A percentile compares a stretch with the other conserved stretches of the same genome.
phyloP scores from a whole-genome alignment of 2,797 vertebrate species.

The Acanthopagrus latus region DNA sequence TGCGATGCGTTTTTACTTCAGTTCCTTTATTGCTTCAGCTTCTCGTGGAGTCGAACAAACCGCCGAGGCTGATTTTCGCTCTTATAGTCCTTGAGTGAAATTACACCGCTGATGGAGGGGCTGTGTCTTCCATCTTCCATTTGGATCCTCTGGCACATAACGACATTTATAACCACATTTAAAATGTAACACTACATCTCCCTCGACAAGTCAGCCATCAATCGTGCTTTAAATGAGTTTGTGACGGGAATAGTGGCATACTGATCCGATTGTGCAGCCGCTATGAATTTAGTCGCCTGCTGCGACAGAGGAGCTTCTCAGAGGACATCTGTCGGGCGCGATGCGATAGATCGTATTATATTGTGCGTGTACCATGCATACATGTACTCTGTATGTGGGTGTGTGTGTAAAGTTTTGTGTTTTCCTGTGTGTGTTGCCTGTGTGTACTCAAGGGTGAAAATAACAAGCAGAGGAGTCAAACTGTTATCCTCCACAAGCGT shows the following conservation, averaged over 20 bases:
- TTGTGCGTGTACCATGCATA: neutral
- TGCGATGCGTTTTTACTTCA: slow-evolving; percentile 4
- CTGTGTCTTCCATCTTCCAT: slow-evolving; percentile 58
- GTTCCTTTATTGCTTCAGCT: slow-evolving; percentile 26
- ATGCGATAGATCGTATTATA: slow-evolving; percentile 11
- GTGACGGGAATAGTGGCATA: slow-evolving; percentile 32
- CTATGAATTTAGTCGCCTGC: slow-evolving; percentile 38
- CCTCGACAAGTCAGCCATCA: slow-evolving; percentile 56
- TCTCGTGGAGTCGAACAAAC: slow-evolving; percentile 35
- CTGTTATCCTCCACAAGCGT: slow-evolving; percentile 60
- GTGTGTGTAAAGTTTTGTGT: slow-evolving; percentile 15
- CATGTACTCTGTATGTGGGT: slow-evolving; percentile 10
- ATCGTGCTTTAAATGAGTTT: slow-evolving; percentile 57
- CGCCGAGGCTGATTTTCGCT: slow-evolving; percentile 30
- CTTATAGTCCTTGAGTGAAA: slow-evolving; percentile 52
- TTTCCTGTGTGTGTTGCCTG: slow-evolving; percentile 35
- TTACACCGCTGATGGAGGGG: slow-evolving; percentile 35
- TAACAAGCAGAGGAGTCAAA: slow-evolving; percentile 76
- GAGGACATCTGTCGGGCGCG: slow-evolving; percentile 31
- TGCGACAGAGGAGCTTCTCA: slow-evolving; percentile 25
- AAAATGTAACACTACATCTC: slow-evolving; percentile 60
- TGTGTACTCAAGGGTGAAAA: slow-evolving; percentile 76
- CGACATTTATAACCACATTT: slow-evolving; percentile 68
- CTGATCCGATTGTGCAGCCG: slow-evolving; percentile 15
- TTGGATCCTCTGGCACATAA: slow-evolving; percentile 62